Base-by-base conservation (phyloP, 2,113 vertebrate species). In the Perognathus longimembris region DNA sequence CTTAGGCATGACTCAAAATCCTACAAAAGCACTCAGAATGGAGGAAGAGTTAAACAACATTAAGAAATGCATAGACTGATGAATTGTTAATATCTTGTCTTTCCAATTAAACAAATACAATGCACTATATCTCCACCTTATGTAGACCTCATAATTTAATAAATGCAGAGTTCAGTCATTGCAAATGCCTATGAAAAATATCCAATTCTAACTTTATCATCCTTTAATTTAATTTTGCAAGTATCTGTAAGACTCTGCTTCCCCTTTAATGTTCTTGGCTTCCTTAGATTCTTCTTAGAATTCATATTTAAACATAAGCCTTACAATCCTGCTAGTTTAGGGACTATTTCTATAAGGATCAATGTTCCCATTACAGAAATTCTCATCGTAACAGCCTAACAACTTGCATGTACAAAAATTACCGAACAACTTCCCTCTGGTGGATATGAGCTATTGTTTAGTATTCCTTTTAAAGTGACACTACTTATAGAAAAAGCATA, bases 371-470 rank as follows among this genome's bases (percentile, higher is more conserved):
- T 85, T 81, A 57, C 4, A 64, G 8, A 38, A 59, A 90, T 81
- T 81, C 18, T 80, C 5, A 79, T 5, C n/a, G 24, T 67, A 83
- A 36, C 5, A 83, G 17, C 34, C 30, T 87, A 77, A 73, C 32
- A 77, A 73, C 32, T 74, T 89, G 14, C 28, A 57, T 28, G 40
- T 71, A 36, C 81, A 54, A 82, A 89, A 95, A 92, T 87, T 40
- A 70, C 4, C 28, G 14, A 45, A 28, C 38, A 85, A 38, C 21
- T 81, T 69, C 82, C 11, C 50, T 54, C 50, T 66, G 88, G 57
- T 75, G 90, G 20, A 85, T 66, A 88, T n/a, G 70, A 50, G 7
- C n/a, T 82, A 85, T 38, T 86, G 38, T 88, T 89, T 88, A 59
- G 59, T 85, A 79, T 75, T 90, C 61, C 30, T 78, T 89, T 89